Evolutionary conservation across 2,888 invertebrate genomes (phyloP), one percentile per base, ranked within the genome.

Genomic region (Calliscelio sp.): DNA sequence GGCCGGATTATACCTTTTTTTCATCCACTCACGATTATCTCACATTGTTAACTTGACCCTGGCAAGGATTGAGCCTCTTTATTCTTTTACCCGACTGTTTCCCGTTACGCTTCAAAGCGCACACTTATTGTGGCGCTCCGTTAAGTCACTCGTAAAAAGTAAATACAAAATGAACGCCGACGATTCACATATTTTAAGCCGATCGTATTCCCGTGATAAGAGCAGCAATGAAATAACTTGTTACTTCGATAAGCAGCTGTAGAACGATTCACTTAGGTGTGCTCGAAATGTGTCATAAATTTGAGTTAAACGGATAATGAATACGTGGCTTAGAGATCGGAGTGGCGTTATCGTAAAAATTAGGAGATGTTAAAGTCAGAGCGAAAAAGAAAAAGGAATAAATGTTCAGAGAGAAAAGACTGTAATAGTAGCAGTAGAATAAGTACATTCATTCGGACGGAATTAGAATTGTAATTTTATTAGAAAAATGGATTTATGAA

Each of bases 1-100:
- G 44, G 24, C 51, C 25, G 74, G 35, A 75, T 66, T 32, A 44
- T 35, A 11, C 1, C 18, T 32, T 61, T 59, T 70, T 61, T 57
- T 44, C 20, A 20, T 65, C 77, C 53, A 46, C 24, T 49, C 59
- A 22, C 66, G 63, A 74, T 75, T 81, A 81, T 55, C 55, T 65
- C 75, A 51, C 81, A 57, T 68, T 75, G 81, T 81, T 75, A 70
- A 65, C 65, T 71, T 71, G 81, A 75, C 70, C 75, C 65, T 46
- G 61, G 16, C 41, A 41, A 70, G 63, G 38, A 68, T 49, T 41
- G 38, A 41, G 10, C 25, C 38, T 20, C 55, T 70, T 79, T 59
- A 59, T 55, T 32, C 57, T 75, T 46, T 55, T 57, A 18, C 14
- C 66, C 25, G n/a, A 35, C 41, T 32, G 41, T 65, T 75, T 75